phyloP scores from a whole-genome alignment of 2,888 invertebrate genomes.

The Caenorhabditis sp. region DNA sequence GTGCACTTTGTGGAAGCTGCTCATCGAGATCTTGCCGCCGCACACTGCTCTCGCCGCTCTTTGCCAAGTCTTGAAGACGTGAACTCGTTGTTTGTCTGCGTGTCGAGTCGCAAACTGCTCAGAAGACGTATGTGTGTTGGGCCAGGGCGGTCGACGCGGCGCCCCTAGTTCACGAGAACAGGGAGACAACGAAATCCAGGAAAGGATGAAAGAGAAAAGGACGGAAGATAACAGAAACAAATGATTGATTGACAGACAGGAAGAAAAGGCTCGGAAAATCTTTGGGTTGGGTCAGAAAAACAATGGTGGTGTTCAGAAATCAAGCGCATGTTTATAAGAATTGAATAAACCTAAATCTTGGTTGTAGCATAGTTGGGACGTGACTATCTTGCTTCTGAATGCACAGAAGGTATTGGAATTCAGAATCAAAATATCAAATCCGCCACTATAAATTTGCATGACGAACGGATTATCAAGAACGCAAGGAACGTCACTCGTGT shows the following conservation, averaged over 20 bases:
- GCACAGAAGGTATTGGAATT: background rate
- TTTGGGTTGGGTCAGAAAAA: constrained; percentile 33
- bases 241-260: constrained; percentile 59
- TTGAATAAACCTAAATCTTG: constrained; percentile 4
- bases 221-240: constrained; percentile 53
- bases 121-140: constrained; percentile 22
- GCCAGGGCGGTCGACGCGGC: constrained; percentile 34
- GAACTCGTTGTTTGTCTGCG: constrained; percentile 23
- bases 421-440: background rate
- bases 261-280: constrained; percentile 24
- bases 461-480: no score
- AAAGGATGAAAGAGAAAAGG: constrained; percentile 23
- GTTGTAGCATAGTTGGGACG: background rate
- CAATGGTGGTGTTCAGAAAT: constrained; percentile 2
- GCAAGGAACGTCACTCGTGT: background rate
- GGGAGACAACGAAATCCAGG: constrained; percentile 8
- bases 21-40: constrained; percentile 27
- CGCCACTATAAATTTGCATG: background rate
- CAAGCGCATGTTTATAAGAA: background rate
- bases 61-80: constrained; percentile 7
- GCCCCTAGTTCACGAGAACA: constrained; percentile 23
- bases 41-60: background rate
- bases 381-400: no score
- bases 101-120: constrained; percentile 32
- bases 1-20: constrained; percentile 43